phyloP scores from a whole-genome alignment of 2,113 vertebrate species.

The Scopus umbretta region DNA sequence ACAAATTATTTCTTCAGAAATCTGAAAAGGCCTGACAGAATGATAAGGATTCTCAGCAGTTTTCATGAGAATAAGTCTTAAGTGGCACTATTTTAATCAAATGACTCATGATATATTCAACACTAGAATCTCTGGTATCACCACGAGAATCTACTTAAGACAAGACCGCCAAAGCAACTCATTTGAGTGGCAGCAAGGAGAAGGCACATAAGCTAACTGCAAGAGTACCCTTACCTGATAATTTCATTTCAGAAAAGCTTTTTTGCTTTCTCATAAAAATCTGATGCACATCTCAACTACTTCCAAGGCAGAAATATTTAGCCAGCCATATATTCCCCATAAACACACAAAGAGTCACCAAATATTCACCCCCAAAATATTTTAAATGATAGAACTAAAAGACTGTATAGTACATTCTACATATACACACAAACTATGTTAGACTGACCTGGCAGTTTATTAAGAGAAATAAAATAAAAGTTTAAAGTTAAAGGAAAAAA shows the following conservation, averaged over 20 bases:
- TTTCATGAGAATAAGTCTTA: slow-evolving; percentile 30
- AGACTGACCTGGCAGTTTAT: background rate
- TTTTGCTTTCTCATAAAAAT: background rate
- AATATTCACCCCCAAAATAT: background rate
- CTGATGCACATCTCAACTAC: background rate
- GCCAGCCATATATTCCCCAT: background rate
- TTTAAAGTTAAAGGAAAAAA: background rate
- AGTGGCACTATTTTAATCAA: slow-evolving; percentile 47
- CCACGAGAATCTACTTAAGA: background rate
- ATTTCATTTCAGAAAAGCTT: background rate
- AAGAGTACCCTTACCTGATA: background rate
- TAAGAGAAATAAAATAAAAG: background rate
- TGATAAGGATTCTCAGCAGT: background rate
- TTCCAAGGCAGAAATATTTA: background rate
- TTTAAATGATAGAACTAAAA: background rate
- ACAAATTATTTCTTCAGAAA: slow-evolving; percentile 12
- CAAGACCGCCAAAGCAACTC: background rate
- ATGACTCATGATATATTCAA: slow-evolving; percentile 47
- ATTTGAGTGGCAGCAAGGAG: background rate
- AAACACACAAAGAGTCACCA: background rate
- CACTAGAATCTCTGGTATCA: background rate
- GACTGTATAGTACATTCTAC: background rate
- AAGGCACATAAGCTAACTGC: background rate
- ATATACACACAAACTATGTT: background rate
- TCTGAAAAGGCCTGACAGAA: slow-evolving; percentile 13